Base-by-base conservation (phyloP, 2,888 invertebrate species). In the Catocala fraxini region DNA sequence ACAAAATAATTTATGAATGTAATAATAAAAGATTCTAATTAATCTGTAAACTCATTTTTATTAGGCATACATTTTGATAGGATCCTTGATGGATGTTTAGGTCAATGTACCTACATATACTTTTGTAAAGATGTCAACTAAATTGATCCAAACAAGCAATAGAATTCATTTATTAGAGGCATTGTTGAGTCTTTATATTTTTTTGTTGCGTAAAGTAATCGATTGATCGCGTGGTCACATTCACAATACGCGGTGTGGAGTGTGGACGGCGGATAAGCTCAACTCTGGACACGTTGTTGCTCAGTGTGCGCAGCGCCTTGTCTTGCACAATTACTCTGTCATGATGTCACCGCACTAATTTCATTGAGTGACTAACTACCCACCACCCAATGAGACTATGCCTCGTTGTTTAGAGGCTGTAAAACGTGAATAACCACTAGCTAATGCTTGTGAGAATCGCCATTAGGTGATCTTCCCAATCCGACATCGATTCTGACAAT, bases 261-360 rank as follows among this genome's bases (percentile, higher is more conserved):
- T 7, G 35, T 39, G 0, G 35, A 7, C 6, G 35, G 6, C 35
- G 9, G 35, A 39, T 39, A 9, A 39, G 35, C 35, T 39, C 35
- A 7, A 7, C 35, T 4, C 35, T 39, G 6, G 35, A 39, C 3
- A 39, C 35, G 9, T 7, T 3, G 25, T 3, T 58, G 56, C 11
- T 51, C 33, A 15, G 58, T 47, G 53, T 45, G 60, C 46, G 56
- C 52, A 48, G 46, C 41, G 46, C 54, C 64, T 62, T 41, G 55
- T 60, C 56, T 59, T 66, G 55, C 73, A 76, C 72, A 77, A 71
- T 71, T 65, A 74, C 70, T 11, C 57, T 61, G 35, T 6, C 52
- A 71, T 87, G 87, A 87, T 80, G 85, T 89, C 87, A 88, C 75
- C 73, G 69, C 77, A 75, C 77, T 83, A 80, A 84, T 84, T 81